A percentile compares a stretch with the other conserved stretches of the same genome.
Evolutionary conservation across 2,113 vertebrate genomes (phyloP).

Genomic region (Cyanoramphus novaezelandiae): DNA sequence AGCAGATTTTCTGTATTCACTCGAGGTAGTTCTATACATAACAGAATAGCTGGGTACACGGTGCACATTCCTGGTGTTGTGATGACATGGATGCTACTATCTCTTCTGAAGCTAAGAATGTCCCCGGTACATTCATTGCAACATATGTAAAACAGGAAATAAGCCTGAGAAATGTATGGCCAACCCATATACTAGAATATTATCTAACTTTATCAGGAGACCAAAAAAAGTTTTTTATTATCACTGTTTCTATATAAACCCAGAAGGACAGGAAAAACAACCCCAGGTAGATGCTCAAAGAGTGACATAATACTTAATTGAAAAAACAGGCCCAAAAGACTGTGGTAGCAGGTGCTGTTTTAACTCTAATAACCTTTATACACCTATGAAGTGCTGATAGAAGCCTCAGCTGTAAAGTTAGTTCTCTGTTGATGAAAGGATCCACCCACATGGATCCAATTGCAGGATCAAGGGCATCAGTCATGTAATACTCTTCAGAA

Average conservation of each 20-base stretch:
- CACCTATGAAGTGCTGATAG: slow-evolving; percentile 50
- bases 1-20: not conserved
- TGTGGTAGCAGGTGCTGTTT: slow-evolving; percentile 47
- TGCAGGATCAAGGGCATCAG: slow-evolving; percentile 55
- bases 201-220: not conserved
- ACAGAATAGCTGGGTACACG: not conserved
- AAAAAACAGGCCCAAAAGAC: not conserved
- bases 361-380: slow-evolving; percentile 34
- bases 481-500: slow-evolving; percentile 58
- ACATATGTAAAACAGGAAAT: not conserved
- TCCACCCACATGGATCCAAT: slow-evolving; percentile 65
- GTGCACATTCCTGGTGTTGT: not conserved
- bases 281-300: not conserved
- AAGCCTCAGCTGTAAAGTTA: slow-evolving; percentile 16
- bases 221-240: not conserved
- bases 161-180: not conserved
- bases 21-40: not conserved
- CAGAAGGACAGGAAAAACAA: not conserved
- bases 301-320: not conserved
- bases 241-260: not conserved
- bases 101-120: not conserved
- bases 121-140: not conserved
- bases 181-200: not conserved
- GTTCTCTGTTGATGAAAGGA: slow-evolving; percentile 43
- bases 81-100: not conserved